phyloP scores from a whole-genome alignment of 1,140 invertebrate species.

The Carposina sasakii region DNA sequence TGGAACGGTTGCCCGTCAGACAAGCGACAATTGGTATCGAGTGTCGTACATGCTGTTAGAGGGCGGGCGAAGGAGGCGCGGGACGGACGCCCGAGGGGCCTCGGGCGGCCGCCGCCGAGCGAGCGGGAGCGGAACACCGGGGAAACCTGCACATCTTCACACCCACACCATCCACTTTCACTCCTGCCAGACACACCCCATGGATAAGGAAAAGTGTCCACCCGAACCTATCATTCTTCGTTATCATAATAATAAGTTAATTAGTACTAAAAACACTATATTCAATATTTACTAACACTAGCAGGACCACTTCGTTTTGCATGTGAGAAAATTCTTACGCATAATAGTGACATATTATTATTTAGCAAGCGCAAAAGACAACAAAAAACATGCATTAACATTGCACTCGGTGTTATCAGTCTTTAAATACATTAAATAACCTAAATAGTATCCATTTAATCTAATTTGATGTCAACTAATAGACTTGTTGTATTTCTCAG shows the following conservation, averaged over 20 bases:
- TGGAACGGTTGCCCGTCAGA: constrained; percentile 87
- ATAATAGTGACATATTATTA: constrained; percentile 50
- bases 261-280: neutral
- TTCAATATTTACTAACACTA: constrained; percentile 4
- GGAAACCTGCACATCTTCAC: constrained; percentile 13
- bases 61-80: constrained; percentile 44
- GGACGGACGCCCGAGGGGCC: constrained; percentile 25
- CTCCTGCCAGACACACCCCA: constrained; percentile 26
- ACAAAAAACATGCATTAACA: constrained; percentile 58
- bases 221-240: constrained; percentile 34
- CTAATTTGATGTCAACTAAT: too few species aligned
- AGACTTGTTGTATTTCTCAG: too few species aligned
- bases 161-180: constrained; percentile 22
- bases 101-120: constrained; percentile 32
- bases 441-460: too few species aligned
- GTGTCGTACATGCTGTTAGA: constrained; percentile 69
- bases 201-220: constrained; percentile 44
- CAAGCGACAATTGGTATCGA: constrained; percentile 74
- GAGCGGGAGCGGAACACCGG: constrained; percentile 16
- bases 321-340: constrained; percentile 47
- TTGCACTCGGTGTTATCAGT: too few species aligned
- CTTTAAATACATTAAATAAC: too few species aligned
- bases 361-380: constrained; percentile 45
- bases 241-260: neutral
- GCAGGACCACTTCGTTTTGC: constrained; percentile 27